Evolutionary conservation across 2,113 vertebrate genomes (phyloP).

Genomic region (Catagonus wagneri): DNA sequence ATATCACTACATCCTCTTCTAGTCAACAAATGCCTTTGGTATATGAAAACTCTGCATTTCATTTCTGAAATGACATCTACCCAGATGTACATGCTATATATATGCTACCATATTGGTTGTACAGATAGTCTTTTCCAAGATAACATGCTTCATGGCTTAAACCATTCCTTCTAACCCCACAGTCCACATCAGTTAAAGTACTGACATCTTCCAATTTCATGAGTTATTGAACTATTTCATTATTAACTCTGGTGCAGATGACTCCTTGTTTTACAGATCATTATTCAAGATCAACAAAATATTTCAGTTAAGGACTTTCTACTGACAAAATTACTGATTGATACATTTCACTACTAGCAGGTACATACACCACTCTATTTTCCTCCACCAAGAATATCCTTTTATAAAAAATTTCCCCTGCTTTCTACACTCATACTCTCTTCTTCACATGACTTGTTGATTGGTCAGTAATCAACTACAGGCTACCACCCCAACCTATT

Average conservation of each 20-base stretch:
- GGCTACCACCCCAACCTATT: neutral
- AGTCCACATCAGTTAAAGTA: neutral
- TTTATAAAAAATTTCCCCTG: slow-evolving; percentile 7
- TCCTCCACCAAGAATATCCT: neutral
- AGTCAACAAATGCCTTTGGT: neutral
- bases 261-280: neutral
- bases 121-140: slow-evolving; percentile 37
- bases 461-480: neutral
- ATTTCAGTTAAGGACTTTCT: neutral
- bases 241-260: neutral
- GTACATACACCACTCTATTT: neutral
- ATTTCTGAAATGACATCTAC: neutral
- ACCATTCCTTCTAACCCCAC: neutral
- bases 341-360: neutral
- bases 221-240: slow-evolving; percentile 33
- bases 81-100: neutral
- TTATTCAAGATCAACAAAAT: slow-evolving; percentile 17
- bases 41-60: slow-evolving; percentile 2
- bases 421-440: neutral
- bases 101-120: neutral
- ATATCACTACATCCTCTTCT: neutral
- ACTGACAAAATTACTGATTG: neutral
- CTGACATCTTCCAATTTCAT: neutral
- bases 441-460: neutral
- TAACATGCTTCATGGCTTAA: neutral